Evolutionary conservation across 2,797 vertebrate genomes (phyloP).

Genomic region (Propithecus perrieri): DNA sequence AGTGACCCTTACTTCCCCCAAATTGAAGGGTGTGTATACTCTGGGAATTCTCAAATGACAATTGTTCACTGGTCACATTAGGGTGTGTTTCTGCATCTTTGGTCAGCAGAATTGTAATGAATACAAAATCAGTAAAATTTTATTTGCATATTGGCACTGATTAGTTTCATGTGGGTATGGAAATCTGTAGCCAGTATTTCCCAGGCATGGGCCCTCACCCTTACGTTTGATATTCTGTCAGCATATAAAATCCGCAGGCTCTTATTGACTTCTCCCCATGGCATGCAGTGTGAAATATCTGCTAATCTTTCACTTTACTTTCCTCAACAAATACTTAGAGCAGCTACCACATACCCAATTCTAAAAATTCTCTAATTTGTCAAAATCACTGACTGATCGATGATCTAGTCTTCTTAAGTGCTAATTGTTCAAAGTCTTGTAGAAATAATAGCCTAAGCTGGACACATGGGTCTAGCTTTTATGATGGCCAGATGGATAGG

Average conservation of each 20-base stretch:
- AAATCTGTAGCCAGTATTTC: neutral
- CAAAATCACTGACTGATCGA: conserved; percentile 8
- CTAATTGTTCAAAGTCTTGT: conserved; percentile 24
- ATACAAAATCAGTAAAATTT: neutral
- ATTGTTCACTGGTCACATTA: neutral
- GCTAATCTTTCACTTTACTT: conserved; percentile 25
- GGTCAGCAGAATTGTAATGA: neutral
- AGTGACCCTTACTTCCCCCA: neutral
- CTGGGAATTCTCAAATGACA: neutral
- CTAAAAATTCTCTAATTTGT: conserved; percentile 36
- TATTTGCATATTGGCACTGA: neutral
- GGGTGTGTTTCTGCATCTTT: neutral
- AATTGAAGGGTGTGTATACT: neutral
- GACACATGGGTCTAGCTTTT: conserved; percentile 58
- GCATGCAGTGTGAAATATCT: neutral
- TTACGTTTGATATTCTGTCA: neutral
- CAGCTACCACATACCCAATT: neutral
- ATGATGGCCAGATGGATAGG: conserved; percentile 63
- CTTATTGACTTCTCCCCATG: neutral
- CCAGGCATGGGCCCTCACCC: neutral
- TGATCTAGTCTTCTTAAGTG: neutral
- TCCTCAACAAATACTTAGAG: neutral
- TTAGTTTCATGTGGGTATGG: neutral
- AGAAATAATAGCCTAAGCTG: conserved; percentile 50
- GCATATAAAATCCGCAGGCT: neutral